Conservation (phyloP, 2,888 invertebrate genomes). For the Proisotoma minuta region DNA sequence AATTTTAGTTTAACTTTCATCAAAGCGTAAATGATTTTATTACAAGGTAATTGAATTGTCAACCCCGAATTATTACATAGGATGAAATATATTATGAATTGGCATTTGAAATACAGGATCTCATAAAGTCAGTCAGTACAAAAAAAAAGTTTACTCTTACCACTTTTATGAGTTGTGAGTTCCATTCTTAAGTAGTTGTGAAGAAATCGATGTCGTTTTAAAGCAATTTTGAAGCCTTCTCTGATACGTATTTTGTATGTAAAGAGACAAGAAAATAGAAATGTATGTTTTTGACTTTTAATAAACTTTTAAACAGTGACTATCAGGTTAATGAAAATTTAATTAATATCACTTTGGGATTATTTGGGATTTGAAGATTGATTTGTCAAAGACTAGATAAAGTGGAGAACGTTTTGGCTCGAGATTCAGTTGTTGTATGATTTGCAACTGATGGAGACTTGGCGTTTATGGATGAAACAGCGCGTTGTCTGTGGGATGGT, state of each 20-base stretch:
- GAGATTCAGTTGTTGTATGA: not conserved
- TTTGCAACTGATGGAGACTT: not conserved
- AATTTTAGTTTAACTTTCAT: not conserved
- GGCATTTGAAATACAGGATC: too few relatives aligned
- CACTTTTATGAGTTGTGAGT: slow-evolving; percentile 38
- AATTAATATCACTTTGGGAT: too few relatives aligned
- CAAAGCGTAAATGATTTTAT: not conserved
- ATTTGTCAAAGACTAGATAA: too few relatives aligned
- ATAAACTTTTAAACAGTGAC: too few relatives aligned
- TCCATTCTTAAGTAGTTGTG: slow-evolving; percentile 34
- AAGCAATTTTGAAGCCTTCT: slow-evolving; percentile 9
- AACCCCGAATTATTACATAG: too few relatives aligned
- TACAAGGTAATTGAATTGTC: not conserved
- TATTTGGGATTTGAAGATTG: too few relatives aligned
- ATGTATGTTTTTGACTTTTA: too few relatives aligned
- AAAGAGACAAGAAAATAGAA: too few relatives aligned
- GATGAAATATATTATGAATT: too few relatives aligned
- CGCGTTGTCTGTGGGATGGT: slow-evolving; percentile 6
- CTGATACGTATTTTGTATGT: too few relatives aligned
- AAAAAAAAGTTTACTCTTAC: slow-evolving; percentile 23
- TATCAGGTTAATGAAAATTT: too few relatives aligned
- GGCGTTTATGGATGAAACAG: not conserved
- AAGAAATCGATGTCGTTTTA: slow-evolving; percentile 5
- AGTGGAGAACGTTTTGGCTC: not conserved
- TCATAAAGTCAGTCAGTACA: too few relatives aligned